phyloP scores from a whole-genome alignment of 2,888 invertebrate species.

The Brenthis ino region DNA sequence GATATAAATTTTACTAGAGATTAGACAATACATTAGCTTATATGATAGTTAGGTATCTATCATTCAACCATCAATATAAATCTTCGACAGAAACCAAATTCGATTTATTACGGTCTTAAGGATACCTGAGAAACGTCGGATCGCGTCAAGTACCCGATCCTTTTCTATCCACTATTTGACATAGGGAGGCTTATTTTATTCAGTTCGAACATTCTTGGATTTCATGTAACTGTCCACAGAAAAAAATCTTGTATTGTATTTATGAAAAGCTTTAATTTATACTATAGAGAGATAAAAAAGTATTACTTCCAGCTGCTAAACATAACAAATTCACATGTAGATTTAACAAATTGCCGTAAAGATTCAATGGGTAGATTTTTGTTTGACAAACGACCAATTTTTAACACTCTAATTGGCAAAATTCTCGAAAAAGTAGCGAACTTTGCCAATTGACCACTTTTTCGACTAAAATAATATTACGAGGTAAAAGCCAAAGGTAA shows the following conservation, averaged over 20 bases:
- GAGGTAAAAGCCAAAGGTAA: conserved; percentile 3
- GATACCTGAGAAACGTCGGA: conserved; percentile 27
- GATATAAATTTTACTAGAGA: background rate
- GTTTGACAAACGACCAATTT: conserved; percentile 7
- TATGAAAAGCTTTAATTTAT: background rate
- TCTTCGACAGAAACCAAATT: conserved; percentile 25
- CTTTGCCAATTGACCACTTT: background rate
- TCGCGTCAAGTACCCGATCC: conserved; percentile 22
- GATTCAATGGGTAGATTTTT: background rate
- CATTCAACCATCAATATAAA: conserved; percentile 26
- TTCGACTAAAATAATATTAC: conserved; percentile 12
- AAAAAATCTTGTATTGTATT: background rate
- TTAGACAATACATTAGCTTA: conserved; percentile 5
- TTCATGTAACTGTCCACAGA: conserved; percentile 17
- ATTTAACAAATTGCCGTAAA: conserved; percentile 1
- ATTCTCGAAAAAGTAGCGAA: conserved; percentile 6
- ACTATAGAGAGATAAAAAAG: background rate
- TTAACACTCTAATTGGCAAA: conserved; percentile 4
- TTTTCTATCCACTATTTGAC: conserved; percentile 25
- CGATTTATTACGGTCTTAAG: conserved; percentile 29
- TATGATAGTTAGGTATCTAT: conserved; percentile 16
- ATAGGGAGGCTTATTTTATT: conserved; percentile 28
- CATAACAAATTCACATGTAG: background rate
- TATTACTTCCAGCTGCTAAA: conserved; percentile 3
- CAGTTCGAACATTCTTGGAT: conserved; percentile 6